Base-by-base conservation (phyloP, 1,140 invertebrate genomes). In the Ceratosolen fusciceps region DNA sequence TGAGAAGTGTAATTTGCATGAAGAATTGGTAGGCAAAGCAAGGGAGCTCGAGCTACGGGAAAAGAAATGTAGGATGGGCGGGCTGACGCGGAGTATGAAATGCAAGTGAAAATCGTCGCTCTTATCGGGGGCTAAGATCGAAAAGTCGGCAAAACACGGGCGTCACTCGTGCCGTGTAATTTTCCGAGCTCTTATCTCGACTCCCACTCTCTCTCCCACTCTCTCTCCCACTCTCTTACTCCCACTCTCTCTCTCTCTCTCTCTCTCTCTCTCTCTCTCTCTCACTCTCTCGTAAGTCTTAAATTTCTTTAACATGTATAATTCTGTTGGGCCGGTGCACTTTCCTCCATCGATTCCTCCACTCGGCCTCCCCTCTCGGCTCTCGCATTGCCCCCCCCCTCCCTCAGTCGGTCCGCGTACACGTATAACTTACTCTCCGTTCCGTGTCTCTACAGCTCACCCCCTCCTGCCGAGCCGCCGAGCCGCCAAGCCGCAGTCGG, bases 1-100 rank as follows among this genome's bases (percentile, higher is more conserved):
- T 70, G 21, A 77, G 49, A 43, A 43, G 49, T 56, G 37, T 9
- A 68, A 77, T 77, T 77, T 39, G 24, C 49, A 70, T 77, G 39
- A 14, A 54, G 34, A 54, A 54, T 26, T 34, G 19, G 0, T 24
- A 37, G 14, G 3, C 1, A 31, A 52, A 74, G 12, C 24, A 62
- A 43, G n/a, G 2, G 29, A 60, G 26, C 37, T 21, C n/a, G 24
- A 68, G 5, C n/a, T 1, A 68, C 14, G 39, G 37, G n/a, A 58
- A 39, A n/a, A 39, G 52, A 75, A 60, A n/a, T n/a, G n/a, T n/a
- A n/a, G n/a, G 7, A 37, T 16, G 29, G 26, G 14, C 8, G 29
- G 29, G 52, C 31, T 43, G 12, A 31, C 0, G 14, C 52, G 10
- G 26, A 56, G 16, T 5, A 56, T 56, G 9, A 39, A 21, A 26